Percentiles rank a stretch among this genome's conserved stretches.
Conservation (phyloP, 2,113 vertebrate species). For the Halichoeres trimaculatus region DNA sequence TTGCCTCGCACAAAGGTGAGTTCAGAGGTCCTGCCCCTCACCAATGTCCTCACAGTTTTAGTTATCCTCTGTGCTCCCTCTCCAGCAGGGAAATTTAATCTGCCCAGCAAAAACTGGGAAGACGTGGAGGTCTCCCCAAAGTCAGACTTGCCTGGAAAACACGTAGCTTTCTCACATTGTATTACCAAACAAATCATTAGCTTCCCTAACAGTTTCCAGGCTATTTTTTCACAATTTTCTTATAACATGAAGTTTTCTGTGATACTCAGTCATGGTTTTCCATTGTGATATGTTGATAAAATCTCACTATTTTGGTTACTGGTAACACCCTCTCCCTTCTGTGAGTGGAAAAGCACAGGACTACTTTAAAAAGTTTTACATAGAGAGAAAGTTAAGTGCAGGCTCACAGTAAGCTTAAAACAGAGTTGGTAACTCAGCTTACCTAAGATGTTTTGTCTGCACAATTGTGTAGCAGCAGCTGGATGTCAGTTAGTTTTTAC, state of each 20-base stretch:
- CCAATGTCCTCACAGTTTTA: no score
- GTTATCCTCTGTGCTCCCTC: neutral
- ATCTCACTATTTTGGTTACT: no score
- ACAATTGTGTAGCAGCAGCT: slow-evolving; percentile 15
- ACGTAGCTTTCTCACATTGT: neutral
- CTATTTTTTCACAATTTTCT: no score
- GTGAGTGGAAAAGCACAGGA: neutral
- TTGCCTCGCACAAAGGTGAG: neutral
- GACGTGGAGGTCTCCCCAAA: neutral
- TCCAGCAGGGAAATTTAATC: slow-evolving; percentile 23
- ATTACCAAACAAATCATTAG: no score
- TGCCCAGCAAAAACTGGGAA: neutral
- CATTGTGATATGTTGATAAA: no score
- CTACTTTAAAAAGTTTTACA: neutral
- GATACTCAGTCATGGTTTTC: no score
- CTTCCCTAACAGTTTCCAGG: no score
- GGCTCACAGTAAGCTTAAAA: neutral
- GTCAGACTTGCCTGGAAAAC: neutral
- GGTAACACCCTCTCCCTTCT: no score
- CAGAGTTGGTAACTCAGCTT: neutral
- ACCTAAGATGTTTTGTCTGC: neutral
- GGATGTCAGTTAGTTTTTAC: slow-evolving; percentile 30
- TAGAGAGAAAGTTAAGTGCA: neutral
- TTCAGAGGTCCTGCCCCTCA: no score
- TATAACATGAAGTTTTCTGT: no score